These are phyloP conservation scores for Leptocoma aspasia DNA, from an alignment of 2,113 vertebrate genomes.

Conservation along the genomic window DNA sequence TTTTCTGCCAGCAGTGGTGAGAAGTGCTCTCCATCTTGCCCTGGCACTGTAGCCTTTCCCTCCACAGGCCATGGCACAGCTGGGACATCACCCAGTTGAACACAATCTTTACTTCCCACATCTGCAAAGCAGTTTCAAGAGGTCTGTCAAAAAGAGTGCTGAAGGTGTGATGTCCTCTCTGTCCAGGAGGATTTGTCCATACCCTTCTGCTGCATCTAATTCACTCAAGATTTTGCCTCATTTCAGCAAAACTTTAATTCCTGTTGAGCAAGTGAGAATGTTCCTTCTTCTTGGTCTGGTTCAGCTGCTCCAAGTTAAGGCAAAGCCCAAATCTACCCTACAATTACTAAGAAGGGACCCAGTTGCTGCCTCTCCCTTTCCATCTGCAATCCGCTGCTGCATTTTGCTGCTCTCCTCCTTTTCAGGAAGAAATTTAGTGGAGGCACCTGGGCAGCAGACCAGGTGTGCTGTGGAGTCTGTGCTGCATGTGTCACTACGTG, in stretches of 20 bases:
- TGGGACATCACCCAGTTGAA: not conserved
- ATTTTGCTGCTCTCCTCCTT: not conserved
- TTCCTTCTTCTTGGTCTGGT: not conserved
- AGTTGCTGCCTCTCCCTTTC: not conserved
- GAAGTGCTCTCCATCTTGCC: not conserved
- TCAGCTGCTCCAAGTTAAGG: not conserved
- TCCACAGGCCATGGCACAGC: not conserved
- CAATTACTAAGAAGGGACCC: fast-evolving
- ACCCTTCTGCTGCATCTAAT: not conserved
- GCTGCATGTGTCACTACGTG: no score
- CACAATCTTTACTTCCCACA: not conserved
- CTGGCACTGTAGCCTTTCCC: not conserved
- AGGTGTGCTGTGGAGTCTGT: not conserved
- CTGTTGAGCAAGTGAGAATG: not conserved
- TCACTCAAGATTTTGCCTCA: not conserved
- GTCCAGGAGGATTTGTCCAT: not conserved
- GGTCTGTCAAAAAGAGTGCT: not conserved
- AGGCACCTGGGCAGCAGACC: not conserved
- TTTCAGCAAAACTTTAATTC: not conserved
- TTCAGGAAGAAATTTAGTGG: not conserved
- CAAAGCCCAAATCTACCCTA: not conserved
- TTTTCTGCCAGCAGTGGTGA: not conserved
- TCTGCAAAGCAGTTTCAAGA: not conserved
- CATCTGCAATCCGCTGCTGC: not conserved
- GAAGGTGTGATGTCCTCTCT: not conserved